Evolutionary conservation across 1,140 invertebrate genomes (phyloP), one percentile per base, ranked within the genome.

Genomic region (Tetramorium alpestre): DNA sequence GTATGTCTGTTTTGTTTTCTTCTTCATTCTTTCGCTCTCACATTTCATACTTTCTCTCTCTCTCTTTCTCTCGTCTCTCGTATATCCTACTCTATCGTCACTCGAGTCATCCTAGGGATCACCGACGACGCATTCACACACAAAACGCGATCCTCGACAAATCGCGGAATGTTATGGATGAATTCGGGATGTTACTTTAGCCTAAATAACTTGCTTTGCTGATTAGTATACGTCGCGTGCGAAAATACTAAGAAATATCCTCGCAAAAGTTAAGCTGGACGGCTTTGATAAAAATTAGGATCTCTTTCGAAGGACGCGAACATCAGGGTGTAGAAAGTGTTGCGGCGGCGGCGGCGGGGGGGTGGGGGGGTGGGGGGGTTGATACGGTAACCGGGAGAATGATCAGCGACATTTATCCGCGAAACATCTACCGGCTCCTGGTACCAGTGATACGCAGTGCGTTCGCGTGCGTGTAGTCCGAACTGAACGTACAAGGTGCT

Each of bases 221-320:
- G 89, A 91, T 87, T 91, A 88, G 87, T 91, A 91, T 91, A 91
- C 90, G 86, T 93, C 88, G 91, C 92, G 92, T 95, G 94, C 94
- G 94, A 95, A 95, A 95, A 95, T 95, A 95, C 93, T 91, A 94
- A 93, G 93, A 93, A 93, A 95, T 95, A 95, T 95, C 92, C 93
- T 95, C 94, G 94, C 94, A 92, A 93, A 90, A 94, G 94, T 94
- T 94, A 95, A 95, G 94, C 94, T 95, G 95, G 95, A 95, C 95
- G 95, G 95, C 94, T 95, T 93, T 95, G 94, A 95, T 95, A 92
- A 95, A 91, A 95, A 95, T 95, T 95, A 95, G 94, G 93, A 95
- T 95, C 90, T 95, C 90, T 93, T 93, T 89, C 62, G 85, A 94
- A 94, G 93, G 93, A 94, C 93, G 93, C 90, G 93, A 94, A 93